These are phyloP conservation scores for Crioceris asparagi DNA, from an alignment of 2,888 invertebrate species.

Conservation along the genomic window DNA sequence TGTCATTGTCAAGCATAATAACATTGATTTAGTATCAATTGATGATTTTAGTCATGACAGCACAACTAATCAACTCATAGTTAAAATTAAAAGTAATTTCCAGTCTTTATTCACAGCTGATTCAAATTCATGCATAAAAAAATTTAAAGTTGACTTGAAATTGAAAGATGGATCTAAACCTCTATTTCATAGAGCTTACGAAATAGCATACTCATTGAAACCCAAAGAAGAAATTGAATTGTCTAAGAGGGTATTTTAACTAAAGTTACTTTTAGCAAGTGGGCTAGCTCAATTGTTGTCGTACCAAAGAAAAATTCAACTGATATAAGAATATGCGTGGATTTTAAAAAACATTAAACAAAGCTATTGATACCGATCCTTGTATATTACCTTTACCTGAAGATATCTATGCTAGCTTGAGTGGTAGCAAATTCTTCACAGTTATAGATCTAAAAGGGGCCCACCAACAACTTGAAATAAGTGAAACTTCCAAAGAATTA, in stretches of 20 bases:
- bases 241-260: neutral
- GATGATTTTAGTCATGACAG: too few species aligned
- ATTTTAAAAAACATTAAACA: neutral
- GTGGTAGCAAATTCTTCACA: neutral
- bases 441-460: neutral
- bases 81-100: too few species aligned
- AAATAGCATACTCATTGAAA: neutral
- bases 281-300: conserved; percentile 15
- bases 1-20: too few species aligned
- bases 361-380: neutral
- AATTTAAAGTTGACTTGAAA: neutral
- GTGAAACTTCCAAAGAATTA: neutral
- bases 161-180: neutral
- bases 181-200: neutral
- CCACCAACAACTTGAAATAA: neutral
- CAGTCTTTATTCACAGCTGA: too few species aligned
- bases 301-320: neutral
- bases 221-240: neutral
- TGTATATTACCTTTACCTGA: neutral
- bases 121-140: too few species aligned
- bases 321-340: neutral
- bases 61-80: too few species aligned
- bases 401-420: neutral
- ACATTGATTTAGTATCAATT: too few species aligned
- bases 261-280: conserved; percentile 10